A percentile compares a stretch with the other conserved stretches of the same genome.
Evolutionary conservation across 2,797 vertebrate genomes (phyloP).

Genomic region (Parambassis ranga): DNA sequence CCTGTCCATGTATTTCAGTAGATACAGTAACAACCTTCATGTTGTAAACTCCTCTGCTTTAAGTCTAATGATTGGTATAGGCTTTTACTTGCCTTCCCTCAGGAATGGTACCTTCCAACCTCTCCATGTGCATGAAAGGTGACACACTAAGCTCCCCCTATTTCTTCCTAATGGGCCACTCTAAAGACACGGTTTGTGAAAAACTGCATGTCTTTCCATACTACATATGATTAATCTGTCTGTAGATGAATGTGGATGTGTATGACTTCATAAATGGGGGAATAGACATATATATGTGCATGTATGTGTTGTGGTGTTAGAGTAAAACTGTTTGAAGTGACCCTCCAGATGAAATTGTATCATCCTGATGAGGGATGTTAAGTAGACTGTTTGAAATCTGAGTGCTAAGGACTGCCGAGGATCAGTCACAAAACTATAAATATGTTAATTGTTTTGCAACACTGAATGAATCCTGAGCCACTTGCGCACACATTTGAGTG

Average conservation of each 20-base stretch:
- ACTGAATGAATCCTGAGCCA: slow-evolving; percentile 2
- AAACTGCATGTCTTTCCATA: slow-evolving; percentile 86
- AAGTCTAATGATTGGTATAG: slow-evolving; percentile 98
- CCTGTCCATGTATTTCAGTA: slow-evolving; percentile 23
- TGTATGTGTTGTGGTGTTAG: slow-evolving; percentile 19
- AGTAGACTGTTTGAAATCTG: slow-evolving; percentile 31
- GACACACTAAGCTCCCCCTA: slow-evolving; percentile 99
- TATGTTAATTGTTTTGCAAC: slow-evolving; percentile 7
- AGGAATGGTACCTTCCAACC: slow-evolving; percentile 99
- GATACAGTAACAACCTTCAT: slow-evolving; percentile 42
- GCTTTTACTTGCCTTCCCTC: slow-evolving; percentile 99
- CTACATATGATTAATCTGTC: slow-evolving; percentile 52
- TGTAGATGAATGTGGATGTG: slow-evolving; percentile 31
- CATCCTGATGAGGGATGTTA: slow-evolving; percentile 31
- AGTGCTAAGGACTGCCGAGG: slow-evolving; percentile 13
- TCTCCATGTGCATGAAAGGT: slow-evolving; percentile 99
- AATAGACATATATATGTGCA: not conserved
- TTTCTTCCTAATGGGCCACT: slow-evolving; percentile 99
- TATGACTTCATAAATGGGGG: slow-evolving; percentile 20
- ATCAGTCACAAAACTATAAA: slow-evolving; percentile 29
- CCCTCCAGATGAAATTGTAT: slow-evolving; percentile 37
- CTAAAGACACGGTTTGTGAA: slow-evolving; percentile 99
- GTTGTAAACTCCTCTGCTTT: slow-evolving; percentile 88
- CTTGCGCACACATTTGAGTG: slow-evolving; percentile 43
- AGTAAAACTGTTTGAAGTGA: slow-evolving; percentile 43